Conservation (phyloP, 2,113 vertebrate species). For the Chamaetylas fuelleborni region DNA sequence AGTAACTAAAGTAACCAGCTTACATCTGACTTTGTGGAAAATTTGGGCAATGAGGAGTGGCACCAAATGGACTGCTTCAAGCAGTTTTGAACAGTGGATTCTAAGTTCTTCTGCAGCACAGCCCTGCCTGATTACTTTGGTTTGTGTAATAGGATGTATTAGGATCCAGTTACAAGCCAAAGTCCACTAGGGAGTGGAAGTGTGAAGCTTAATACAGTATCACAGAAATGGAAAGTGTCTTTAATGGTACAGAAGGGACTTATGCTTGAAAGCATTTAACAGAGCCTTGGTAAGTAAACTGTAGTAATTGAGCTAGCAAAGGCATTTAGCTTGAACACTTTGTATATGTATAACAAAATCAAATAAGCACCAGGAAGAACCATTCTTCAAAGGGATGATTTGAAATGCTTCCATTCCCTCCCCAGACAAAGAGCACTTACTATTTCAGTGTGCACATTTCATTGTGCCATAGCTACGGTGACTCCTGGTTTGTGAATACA, state of each 20-base stretch:
- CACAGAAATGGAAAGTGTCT: conserved; percentile 53
- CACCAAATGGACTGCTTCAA: not conserved
- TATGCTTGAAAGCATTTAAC: conserved; percentile 48
- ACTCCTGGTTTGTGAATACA: conserved; percentile 6
- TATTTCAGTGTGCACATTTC: not conserved
- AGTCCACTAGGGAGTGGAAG: conserved; percentile 39
- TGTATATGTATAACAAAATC: conserved; percentile 52
- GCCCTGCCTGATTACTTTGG: not conserved
- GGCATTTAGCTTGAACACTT: conserved; percentile 45
- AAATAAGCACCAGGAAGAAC: conserved; percentile 40
- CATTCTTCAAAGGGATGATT: conserved; percentile 38
- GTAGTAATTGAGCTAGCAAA: conserved; percentile 38
- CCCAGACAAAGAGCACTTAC: not conserved
- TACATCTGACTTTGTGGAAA: not conserved
- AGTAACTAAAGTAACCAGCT: not conserved
- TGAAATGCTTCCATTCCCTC: conserved; percentile 2
- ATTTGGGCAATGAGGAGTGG: not conserved
- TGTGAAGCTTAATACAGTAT: conserved; percentile 59
- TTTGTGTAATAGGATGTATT: not conserved
- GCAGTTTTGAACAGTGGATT: not conserved
- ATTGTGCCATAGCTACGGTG: not conserved
- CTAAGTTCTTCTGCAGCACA: not conserved
- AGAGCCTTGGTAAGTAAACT: conserved; percentile 52
- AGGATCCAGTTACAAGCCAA: conserved; percentile 49
- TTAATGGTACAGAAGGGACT: conserved; percentile 57